phyloP scores from a whole-genome alignment of 2,797 vertebrate genomes.

The Melanotaenia nigrans region DNA sequence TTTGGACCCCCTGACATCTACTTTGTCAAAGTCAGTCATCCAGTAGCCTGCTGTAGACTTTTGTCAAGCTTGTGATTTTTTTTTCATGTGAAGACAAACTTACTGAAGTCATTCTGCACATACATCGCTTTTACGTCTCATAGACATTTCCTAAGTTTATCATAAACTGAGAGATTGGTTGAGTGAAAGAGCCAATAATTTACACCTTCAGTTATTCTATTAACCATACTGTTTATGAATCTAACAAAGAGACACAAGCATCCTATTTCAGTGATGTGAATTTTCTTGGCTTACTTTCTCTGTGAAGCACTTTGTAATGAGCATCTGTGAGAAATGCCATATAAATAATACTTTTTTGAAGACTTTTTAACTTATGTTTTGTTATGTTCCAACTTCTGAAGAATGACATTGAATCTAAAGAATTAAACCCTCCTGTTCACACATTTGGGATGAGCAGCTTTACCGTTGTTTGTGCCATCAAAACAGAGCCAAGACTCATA shows the following conservation, averaged over 20 bases:
- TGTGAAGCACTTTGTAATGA: background rate
- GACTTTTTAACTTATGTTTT: no score
- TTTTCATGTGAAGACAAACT: slow-evolving; percentile 14
- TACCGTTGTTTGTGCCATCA: no score
- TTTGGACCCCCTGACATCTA: background rate
- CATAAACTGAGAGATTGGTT: background rate
- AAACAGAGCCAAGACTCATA: no score
- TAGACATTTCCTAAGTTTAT: background rate
- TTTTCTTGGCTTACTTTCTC: background rate
- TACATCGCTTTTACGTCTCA: background rate
- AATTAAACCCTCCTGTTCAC: no score
- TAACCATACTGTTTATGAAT: slow-evolving; percentile 12
- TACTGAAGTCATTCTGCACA: background rate
- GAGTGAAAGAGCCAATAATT: background rate
- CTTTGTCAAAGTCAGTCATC: slow-evolving; percentile 7
- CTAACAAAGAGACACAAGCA: background rate
- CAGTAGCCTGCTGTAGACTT: slow-evolving; percentile 14
- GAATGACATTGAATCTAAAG: background rate
- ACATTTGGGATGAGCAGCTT: no score
- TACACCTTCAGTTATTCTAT: background rate
- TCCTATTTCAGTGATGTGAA: background rate
- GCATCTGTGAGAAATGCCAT: background rate
- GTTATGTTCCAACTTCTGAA: background rate
- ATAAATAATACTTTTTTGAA: no score
- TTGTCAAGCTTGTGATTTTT: background rate